phyloP scores from a whole-genome alignment of 2,888 invertebrate genomes.

The Norana najaformis region DNA sequence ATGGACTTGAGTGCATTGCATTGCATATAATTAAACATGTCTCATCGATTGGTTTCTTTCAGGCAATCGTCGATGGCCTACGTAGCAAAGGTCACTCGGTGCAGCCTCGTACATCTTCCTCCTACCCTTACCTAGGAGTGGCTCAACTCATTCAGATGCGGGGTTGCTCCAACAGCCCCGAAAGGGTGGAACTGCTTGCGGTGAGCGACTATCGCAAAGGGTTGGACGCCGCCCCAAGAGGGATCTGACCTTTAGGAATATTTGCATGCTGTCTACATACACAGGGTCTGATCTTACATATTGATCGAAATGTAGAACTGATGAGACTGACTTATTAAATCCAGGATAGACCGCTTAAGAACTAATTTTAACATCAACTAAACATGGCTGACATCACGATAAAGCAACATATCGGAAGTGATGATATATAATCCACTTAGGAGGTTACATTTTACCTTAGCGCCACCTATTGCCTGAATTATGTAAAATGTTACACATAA shows the following conservation, averaged over 20 bases:
- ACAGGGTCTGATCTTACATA: background rate
- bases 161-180: background rate
- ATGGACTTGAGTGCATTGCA: too few relatives aligned
- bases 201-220: constrained; percentile 19
- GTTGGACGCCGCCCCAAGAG: background rate
- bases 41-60: constrained; percentile 35
- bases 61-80: constrained; percentile 49
- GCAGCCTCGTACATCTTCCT: background rate
- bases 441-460: background rate
- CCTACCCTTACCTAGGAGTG: constrained; percentile 31
- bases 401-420: background rate
- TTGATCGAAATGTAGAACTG: background rate
- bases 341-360: background rate
- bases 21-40: background rate
- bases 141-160: background rate
- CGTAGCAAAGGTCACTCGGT: constrained; percentile 47
- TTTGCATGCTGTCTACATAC: background rate
- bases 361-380: background rate
- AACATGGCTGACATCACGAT: background rate
- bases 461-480: background rate
- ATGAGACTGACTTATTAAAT: background rate
- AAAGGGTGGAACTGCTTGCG: constrained; percentile 3
- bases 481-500: background rate
- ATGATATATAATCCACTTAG: background rate
- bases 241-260: background rate